These are phyloP conservation scores for Eristalis intricaria DNA, from an alignment of 2,888 invertebrate species.

Conservation along the genomic window DNA sequence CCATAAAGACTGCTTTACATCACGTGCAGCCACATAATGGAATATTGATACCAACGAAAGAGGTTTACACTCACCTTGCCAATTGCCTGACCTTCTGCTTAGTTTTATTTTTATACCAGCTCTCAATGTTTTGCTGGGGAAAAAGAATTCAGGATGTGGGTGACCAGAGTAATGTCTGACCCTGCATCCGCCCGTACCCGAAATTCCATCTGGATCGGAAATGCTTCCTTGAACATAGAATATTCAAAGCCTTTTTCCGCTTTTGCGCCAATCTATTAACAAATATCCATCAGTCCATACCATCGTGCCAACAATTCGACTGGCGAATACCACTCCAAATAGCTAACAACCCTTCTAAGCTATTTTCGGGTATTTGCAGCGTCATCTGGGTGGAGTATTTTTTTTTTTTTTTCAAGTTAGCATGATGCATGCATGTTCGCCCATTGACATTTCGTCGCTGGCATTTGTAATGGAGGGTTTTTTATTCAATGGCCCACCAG, in stretches of 20 bases:
- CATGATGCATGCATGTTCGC: conserved; percentile 60
- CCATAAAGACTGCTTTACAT: conserved; percentile 33
- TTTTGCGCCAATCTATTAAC: conserved; percentile 63
- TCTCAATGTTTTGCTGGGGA: conserved; percentile 13
- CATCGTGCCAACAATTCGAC: not conserved
- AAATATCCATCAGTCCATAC: conserved; percentile 50
- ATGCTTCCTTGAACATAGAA: conserved; percentile 59
- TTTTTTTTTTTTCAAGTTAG: conserved; percentile 19
- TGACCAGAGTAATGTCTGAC: conserved; percentile 45
- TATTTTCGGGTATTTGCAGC: conserved; percentile 46
- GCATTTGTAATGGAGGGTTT: conserved; percentile 58
- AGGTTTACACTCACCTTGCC: conserved; percentile 41
- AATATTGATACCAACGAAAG: conserved; percentile 52
- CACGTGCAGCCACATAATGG: conserved; percentile 62
- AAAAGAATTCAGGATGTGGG: conserved; percentile 56
- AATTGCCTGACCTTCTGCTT: conserved; percentile 16
- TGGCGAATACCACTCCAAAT: conserved; percentile 10
- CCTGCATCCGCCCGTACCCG: not conserved
- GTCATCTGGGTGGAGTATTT: conserved; percentile 36
- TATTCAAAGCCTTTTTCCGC: conserved; percentile 63
- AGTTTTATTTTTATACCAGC: conserved; percentile 21
- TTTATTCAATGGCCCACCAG: conserved; percentile 52
- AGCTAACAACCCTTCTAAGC: conserved; percentile 60
- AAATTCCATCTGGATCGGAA: conserved; percentile 51
- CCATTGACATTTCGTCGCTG: conserved; percentile 64